Conservation (phyloP, 2,888 invertebrate species). For the Dermolepida albohirtum region DNA sequence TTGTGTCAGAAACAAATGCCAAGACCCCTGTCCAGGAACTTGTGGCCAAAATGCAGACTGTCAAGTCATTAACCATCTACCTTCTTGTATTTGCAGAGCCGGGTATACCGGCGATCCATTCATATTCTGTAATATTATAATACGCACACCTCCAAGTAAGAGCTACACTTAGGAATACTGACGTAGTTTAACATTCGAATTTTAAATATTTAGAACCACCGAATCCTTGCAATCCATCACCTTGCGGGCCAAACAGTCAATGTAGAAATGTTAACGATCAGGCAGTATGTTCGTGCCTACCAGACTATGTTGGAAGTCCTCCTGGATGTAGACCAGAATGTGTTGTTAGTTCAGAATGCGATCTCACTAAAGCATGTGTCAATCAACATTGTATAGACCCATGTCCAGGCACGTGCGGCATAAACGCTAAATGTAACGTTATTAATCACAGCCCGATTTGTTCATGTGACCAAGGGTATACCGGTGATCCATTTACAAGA, state of each 20-base stretch:
- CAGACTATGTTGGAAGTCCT: conserved; percentile 73
- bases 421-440: conserved; percentile 78
- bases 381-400: conserved; percentile 78
- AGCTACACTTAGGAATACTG: not conserved
- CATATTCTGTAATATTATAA: conserved; percentile 59
- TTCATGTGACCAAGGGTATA: conserved; percentile 70
- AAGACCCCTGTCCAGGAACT: conserved; percentile 71
- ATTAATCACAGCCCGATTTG: conserved; percentile 79
- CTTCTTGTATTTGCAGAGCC: conserved; percentile 66
- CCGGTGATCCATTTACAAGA: conserved; percentile 73
- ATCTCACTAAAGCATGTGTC: conserved; percentile 73
- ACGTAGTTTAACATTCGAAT: conserved; percentile 45
- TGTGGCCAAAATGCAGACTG: conserved; percentile 78
- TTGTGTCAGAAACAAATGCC: conserved; percentile 70
- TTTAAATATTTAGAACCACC: conserved; percentile 46
- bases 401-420: conserved; percentile 78
- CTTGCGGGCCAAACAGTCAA: conserved; percentile 83
- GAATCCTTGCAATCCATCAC: conserved; percentile 81
- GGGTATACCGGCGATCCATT: conserved; percentile 68
- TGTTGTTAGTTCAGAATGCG: conserved; percentile 77
- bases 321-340: conserved; percentile 80
- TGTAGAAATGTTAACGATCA: conserved; percentile 78
- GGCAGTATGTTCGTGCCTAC: conserved; percentile 77
- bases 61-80: conserved; percentile 63
- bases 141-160: conserved; percentile 70